Conservation (phyloP, 2,888 invertebrate species). For the Nineta flava region DNA sequence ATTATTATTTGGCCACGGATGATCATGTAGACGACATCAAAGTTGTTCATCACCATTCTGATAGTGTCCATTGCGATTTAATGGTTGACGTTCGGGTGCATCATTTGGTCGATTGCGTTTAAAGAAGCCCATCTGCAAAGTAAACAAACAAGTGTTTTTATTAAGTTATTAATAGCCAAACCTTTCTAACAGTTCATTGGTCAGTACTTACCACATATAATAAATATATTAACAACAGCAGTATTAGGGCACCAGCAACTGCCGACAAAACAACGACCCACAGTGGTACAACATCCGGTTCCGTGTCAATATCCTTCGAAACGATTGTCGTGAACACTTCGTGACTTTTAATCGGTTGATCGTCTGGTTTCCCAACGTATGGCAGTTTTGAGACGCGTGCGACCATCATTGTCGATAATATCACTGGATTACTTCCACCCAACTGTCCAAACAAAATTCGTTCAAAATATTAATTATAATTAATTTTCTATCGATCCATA, state of each 20-base stretch:
- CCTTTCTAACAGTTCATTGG: neutral
- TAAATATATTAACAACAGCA: conserved; percentile 59
- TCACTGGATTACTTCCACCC: conserved; percentile 36
- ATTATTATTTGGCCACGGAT: conserved; percentile 17
- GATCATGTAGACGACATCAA: conserved; percentile 29
- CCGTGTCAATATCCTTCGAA: conserved; percentile 42
- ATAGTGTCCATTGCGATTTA: conserved; percentile 57
- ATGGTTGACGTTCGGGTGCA: conserved; percentile 68
- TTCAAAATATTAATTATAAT: conserved; percentile 5
- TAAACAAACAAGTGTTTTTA: conserved; percentile 12
- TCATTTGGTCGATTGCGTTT: conserved; percentile 74
- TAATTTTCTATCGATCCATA: too few species aligned
- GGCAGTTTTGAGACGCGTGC: conserved; percentile 59
- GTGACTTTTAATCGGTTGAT: conserved; percentile 40
- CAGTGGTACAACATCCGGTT: conserved; percentile 58
- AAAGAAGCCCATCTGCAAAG: conserved; percentile 85
- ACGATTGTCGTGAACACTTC: conserved; percentile 60
- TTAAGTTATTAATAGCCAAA: neutral
- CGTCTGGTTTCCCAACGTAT: conserved; percentile 43
- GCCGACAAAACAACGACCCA: conserved; percentile 81
- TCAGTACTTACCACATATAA: conserved; percentile 58
- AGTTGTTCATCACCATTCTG: conserved; percentile 59
- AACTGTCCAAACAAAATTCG: conserved; percentile 21
- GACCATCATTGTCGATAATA: conserved; percentile 59
- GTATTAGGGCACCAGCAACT: conserved; percentile 61